phyloP scores from a whole-genome alignment of 1,140 invertebrate species.

The Drosophila novamexicana region DNA sequence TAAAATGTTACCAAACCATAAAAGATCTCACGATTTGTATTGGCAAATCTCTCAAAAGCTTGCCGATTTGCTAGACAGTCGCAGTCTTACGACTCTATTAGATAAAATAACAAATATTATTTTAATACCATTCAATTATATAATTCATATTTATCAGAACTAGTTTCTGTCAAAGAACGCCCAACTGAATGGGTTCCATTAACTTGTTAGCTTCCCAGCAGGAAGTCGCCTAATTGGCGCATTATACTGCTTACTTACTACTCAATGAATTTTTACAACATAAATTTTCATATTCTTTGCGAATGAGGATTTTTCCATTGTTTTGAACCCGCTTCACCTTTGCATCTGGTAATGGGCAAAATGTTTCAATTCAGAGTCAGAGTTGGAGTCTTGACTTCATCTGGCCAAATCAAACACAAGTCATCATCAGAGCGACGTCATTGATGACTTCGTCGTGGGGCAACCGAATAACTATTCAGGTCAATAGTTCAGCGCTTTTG shows the following conservation, averaged over 20 bases:
- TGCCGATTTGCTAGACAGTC: constrained; percentile 22
- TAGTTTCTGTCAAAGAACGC: constrained; percentile 3
- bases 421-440: constrained; percentile 53
- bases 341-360: constrained; percentile 62
- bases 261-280: neutral
- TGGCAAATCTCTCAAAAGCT: constrained; percentile 33
- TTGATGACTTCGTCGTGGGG: constrained; percentile 63
- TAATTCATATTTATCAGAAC: constrained; percentile 62
- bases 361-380: constrained; percentile 68
- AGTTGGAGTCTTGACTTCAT: constrained; percentile 18
- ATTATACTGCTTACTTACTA: constrained; percentile 38
- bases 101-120: constrained; percentile 41
- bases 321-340: constrained; percentile 53
- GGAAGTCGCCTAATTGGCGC: constrained; percentile 45
- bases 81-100: constrained; percentile 74
- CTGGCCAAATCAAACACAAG: constrained; percentile 64
- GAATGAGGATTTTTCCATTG: constrained; percentile 16
- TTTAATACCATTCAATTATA: constrained; percentile 33
- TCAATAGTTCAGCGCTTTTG: constrained; percentile 66
- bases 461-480: constrained; percentile 62
- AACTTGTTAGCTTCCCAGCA: constrained; percentile 31
- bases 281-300: constrained; percentile 22
- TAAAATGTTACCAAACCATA: constrained; percentile 61
- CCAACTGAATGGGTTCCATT: constrained; percentile 27
- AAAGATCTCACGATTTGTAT: constrained; percentile 47